Percentiles rank a stretch among this genome's conserved stretches.
phyloP scores from a whole-genome alignment of 2,888 invertebrate species.

The Platycnemis pennipes region DNA sequence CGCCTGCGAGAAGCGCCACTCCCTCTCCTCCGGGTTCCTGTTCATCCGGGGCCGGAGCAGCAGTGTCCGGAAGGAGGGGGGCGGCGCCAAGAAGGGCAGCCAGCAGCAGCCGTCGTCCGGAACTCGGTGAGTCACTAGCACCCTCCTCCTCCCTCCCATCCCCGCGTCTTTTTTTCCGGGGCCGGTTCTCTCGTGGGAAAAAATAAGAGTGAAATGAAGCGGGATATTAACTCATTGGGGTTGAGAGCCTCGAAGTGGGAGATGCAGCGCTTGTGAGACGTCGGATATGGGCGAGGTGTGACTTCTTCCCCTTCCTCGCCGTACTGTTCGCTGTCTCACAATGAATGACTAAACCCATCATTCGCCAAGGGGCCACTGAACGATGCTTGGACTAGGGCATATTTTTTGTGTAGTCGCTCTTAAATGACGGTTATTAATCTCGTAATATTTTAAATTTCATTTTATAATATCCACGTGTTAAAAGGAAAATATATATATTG shows the following conservation, averaged over 20 bases:
- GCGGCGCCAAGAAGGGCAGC: neutral
- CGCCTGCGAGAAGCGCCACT: conserved; percentile 53
- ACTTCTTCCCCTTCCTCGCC: neutral
- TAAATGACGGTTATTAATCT: neutral
- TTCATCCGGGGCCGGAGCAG: conserved; percentile 45
- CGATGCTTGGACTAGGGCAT: too few relatives aligned
- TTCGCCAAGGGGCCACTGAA: neutral
- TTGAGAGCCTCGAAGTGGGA: neutral
- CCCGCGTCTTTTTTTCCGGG: neutral
- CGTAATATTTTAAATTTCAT: neutral
- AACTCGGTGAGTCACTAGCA: conserved; percentile 37
- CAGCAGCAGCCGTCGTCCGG: neutral
- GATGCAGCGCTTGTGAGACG: neutral
- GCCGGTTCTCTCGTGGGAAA: neutral
- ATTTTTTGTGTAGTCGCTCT: neutral
- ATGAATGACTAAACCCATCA: neutral
- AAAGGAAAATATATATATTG: too few relatives aligned
- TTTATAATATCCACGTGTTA: neutral
- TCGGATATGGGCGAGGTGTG: neutral
- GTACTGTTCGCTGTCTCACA: neutral
- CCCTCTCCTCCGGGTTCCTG: conserved; percentile 51
- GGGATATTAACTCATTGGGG: neutral
- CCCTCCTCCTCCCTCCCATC: neutral
- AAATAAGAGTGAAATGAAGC: neutral
- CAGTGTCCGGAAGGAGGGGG: conserved; percentile 31